Evolutionary conservation across 1,140 invertebrate species (phyloP), one percentile per base, ranked within the genome.

Genomic region (Onthophagus taurus): DNA sequence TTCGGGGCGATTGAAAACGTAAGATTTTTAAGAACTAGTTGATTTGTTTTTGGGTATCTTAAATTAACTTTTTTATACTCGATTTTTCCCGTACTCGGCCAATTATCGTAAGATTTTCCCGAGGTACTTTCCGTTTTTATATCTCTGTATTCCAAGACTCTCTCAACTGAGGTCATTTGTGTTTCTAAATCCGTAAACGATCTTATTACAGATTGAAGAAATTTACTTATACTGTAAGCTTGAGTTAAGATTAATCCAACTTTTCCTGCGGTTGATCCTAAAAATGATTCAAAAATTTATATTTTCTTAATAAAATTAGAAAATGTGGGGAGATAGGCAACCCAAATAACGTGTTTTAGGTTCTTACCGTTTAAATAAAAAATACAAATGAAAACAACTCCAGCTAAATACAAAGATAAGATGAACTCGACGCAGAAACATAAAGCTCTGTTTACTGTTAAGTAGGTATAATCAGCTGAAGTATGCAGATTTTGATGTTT

Each of bases 131-230:
- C 65, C 12, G 69, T 64, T 3, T 69, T 61, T 31, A 80, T 58
- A 17, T 72, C 72, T 14, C 75, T 78, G 60, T 87, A 92, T 59
- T 91, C 83, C 0, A 87, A 53, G 1, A 91, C 74, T 19, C 88
- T 69, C 60, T 92, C 87, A 1, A 91, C 85, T 11, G 85, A 85
- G 4, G 86, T 89, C 85, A 91, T 90, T 63, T 88, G 79, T 51
- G 83, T 85, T 51, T 85, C 81, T n/a, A 84, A 66, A 54, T 86
- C 81, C 0, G 87, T 83, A 12, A 82, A 83, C 57, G 93, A 87
- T 29, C 87, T 67, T 54, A 76, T 85, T 4, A 83, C 85, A 76
- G 85, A 88, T 63, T 90, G 87, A 44, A 89, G 80, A 75, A 86
- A 81, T 13, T 84, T 82, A 12, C 80, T 84, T 49, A 89, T 68